phyloP scores from a whole-genome alignment of 1,140 invertebrate species.

The Drosophila lowei region DNA sequence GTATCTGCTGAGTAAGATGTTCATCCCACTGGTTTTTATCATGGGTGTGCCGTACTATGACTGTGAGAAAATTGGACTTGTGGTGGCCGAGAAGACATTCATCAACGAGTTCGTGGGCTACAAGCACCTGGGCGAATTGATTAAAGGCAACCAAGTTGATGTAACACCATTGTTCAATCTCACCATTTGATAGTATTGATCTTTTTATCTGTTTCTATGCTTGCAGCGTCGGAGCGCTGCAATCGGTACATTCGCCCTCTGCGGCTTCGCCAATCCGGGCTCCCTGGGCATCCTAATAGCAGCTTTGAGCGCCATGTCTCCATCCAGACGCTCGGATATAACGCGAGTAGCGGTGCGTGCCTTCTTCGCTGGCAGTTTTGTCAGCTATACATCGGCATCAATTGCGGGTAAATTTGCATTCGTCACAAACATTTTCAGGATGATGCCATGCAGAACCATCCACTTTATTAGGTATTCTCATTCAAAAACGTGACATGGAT shows the following conservation, averaged over 20 bases:
- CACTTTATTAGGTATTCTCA: slow-evolving; percentile 35
- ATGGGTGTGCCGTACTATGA: slow-evolving; percentile 90
- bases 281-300: slow-evolving; percentile 54
- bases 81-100: slow-evolving; percentile 94
- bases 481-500: background rate
- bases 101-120: slow-evolving; percentile 96
- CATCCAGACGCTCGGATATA: slow-evolving; percentile 24
- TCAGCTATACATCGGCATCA: slow-evolving; percentile 52
- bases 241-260: slow-evolving; percentile 96
- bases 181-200: background rate
- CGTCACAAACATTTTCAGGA: no score
- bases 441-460: background rate
- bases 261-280: slow-evolving; percentile 85
- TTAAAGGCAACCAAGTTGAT: slow-evolving; percentile 85
- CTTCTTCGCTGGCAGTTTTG: slow-evolving; percentile 43
- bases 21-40: slow-evolving; percentile 90
- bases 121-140: slow-evolving; percentile 87
- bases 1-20: slow-evolving; percentile 89
- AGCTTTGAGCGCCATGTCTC: slow-evolving; percentile 40
- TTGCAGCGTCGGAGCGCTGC: slow-evolving; percentile 87
- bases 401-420: slow-evolving; percentile 34
- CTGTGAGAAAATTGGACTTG: slow-evolving; percentile 88
- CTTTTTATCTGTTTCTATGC: background rate
- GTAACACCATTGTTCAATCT: slow-evolving; percentile 81
- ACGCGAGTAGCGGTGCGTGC: slow-evolving; percentile 24